phyloP scores from a whole-genome alignment of 2,113 vertebrate species.

The Dascyllus trimaculatus region DNA sequence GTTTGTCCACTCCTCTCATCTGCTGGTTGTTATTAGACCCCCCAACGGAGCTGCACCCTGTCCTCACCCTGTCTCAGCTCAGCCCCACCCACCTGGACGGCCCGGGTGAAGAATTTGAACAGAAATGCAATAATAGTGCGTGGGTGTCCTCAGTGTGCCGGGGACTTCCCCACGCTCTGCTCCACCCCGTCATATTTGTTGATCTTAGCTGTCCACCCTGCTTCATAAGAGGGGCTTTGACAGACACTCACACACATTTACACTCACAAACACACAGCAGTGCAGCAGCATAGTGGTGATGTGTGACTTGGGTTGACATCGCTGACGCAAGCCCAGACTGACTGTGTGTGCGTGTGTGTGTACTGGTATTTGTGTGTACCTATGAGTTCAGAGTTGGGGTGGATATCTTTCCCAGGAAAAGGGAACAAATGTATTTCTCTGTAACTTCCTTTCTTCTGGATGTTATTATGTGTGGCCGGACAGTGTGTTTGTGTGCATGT shows the following conservation, averaged over 20 bases:
- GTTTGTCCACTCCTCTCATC: constrained; percentile 54
- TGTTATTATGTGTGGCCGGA: constrained; percentile 1
- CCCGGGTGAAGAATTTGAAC: constrained; percentile 30
- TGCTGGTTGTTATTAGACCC: constrained; percentile 46
- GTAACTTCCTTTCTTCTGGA: not conserved
- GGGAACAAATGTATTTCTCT: constrained; percentile 19
- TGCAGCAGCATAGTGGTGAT: constrained; percentile 17
- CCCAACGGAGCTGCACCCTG: constrained; percentile 50
- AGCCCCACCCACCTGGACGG: constrained; percentile 39
- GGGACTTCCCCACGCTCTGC: constrained; percentile 64
- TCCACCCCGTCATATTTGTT: constrained; percentile 76
- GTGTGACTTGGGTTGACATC: constrained; percentile 32
- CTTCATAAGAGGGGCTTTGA: constrained; percentile 47
- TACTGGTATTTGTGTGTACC: too few relatives aligned
- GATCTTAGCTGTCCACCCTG: constrained; percentile 59
- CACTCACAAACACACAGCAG: constrained; percentile 10
- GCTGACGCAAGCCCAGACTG: constrained; percentile 33
- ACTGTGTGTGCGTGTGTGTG: constrained; percentile 19
- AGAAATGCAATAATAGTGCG: constrained; percentile 53
- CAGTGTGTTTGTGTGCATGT: constrained; percentile 11
- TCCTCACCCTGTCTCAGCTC: constrained; percentile 31
- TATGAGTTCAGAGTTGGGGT: constrained; percentile 39
- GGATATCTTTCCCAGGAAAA: constrained; percentile 30
- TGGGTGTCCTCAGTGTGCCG: constrained; percentile 60
- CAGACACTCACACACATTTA: not conserved